Evolutionary conservation across 1,140 invertebrate species (phyloP).

Genomic region (Drosophila gunungcola): DNA sequence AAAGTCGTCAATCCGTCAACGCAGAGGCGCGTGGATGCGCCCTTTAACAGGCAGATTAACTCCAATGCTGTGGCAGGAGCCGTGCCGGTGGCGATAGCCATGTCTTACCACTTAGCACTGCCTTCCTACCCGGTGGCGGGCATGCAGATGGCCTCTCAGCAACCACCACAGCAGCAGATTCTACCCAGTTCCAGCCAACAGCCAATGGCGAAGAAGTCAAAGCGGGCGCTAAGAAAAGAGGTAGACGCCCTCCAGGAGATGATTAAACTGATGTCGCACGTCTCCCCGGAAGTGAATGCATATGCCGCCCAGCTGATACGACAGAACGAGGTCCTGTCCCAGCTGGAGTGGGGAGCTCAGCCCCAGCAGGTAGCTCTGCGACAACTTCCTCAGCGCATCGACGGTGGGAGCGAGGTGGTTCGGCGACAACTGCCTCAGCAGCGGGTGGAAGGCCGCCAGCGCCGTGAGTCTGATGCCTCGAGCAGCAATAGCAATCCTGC

Average conservation of each 20-base stretch:
- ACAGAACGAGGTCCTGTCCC: slow-evolving; percentile 51
- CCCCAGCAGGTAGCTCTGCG: neutral
- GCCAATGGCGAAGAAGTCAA: slow-evolving; percentile 10
- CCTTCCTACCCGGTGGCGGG: slow-evolving; percentile 13
- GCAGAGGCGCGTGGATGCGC: neutral
- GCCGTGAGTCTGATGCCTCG: slow-evolving; percentile 60
- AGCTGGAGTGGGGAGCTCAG: slow-evolving; percentile 44
- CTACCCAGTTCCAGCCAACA: neutral
- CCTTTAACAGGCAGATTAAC: neutral
- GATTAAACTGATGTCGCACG: slow-evolving; percentile 31
- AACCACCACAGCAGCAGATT: slow-evolving; percentile 1
- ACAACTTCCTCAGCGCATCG: slow-evolving; percentile 34
- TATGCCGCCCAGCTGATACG: slow-evolving; percentile 48
- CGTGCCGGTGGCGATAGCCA: slow-evolving; percentile 14
- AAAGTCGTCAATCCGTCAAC: neutral
- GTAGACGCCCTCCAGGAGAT: slow-evolving; percentile 61
- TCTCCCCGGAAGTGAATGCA: slow-evolving; percentile 51
- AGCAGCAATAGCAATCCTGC: slow-evolving; percentile 44
- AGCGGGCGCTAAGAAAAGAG: slow-evolving; percentile 43
- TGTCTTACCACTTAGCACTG: slow-evolving; percentile 15
- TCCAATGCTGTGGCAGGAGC: neutral
- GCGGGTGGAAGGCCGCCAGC: slow-evolving; percentile 7
- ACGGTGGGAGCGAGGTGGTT: slow-evolving; percentile 35
- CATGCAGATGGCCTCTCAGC: slow-evolving; percentile 18
- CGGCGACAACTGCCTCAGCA: slow-evolving; percentile 5